phyloP scores from a whole-genome alignment of 2,797 vertebrate genomes.

The Premnoplex brunnescens region DNA sequence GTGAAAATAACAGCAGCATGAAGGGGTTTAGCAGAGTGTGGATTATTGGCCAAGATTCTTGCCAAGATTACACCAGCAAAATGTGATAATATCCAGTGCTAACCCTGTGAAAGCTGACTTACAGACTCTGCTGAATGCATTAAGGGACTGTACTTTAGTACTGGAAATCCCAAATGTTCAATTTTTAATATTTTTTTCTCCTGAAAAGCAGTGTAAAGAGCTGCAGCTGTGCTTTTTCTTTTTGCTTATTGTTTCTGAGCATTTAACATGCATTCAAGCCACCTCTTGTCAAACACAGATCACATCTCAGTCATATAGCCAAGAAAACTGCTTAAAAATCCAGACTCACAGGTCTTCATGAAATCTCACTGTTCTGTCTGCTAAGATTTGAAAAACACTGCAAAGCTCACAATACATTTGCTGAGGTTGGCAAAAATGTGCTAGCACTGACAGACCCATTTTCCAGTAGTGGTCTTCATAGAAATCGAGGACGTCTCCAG shows the following conservation, averaged over 20 bases:
- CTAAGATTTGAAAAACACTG: background rate
- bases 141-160: background rate
- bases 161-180: background rate
- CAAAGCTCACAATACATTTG: background rate
- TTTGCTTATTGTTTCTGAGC: background rate
- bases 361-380: background rate
- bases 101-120: background rate
- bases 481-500: background rate
- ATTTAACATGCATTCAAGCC: background rate
- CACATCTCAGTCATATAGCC: background rate
- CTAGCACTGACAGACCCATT: background rate
- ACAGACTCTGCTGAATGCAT: background rate
- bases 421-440: background rate
- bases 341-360: background rate
- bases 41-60: background rate
- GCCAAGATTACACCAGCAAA: background rate
- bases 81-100: background rate
- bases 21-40: background rate
- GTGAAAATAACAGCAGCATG: background rate
- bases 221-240: background rate
- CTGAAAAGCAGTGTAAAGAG: background rate
- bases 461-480: background rate
- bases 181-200: background rate
- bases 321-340: background rate
- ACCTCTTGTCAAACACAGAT: background rate